A percentile compares a stretch with the other conserved stretches of the same genome.
These are phyloP conservation scores for Athalia rosae DNA, from an alignment of 2,888 invertebrate genomes.

Conservation along the genomic window DNA sequence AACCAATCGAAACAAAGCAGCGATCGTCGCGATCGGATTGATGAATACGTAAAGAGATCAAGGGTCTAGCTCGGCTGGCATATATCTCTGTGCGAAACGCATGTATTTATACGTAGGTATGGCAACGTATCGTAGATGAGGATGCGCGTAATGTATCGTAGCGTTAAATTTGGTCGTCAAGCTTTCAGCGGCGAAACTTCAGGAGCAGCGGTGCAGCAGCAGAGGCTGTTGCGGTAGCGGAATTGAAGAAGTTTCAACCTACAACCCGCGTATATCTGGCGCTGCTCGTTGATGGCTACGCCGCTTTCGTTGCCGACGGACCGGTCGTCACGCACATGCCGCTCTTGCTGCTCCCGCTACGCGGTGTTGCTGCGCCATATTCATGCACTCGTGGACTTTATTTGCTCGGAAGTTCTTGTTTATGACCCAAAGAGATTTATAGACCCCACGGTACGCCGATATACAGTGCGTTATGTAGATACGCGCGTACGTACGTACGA, in stretches of 20 bases:
- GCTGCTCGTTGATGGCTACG: too few species aligned
- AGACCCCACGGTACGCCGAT: constrained; percentile 58
- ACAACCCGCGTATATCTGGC: too few species aligned
- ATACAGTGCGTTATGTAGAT: constrained; percentile 52
- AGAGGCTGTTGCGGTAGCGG: too few species aligned
- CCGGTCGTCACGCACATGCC: constrained; percentile 70
- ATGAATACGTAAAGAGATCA: too few species aligned
- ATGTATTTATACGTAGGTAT: too few species aligned
- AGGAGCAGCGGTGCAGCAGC: too few species aligned
- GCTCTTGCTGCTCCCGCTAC: constrained; percentile 60
- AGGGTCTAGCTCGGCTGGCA: too few species aligned
- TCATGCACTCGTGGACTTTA: constrained; percentile 44
- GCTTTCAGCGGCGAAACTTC: constrained; percentile 52
- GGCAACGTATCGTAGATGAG: too few species aligned
- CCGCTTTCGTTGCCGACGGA: constrained; percentile 39
- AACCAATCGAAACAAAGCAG: too few species aligned
- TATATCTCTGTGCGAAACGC: too few species aligned
- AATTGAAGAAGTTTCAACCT: too few species aligned
- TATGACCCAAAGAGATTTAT: constrained; percentile 69
- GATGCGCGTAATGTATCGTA: constrained; percentile 50
- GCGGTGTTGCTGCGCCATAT: background rate
- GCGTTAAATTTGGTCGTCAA: constrained; percentile 66
- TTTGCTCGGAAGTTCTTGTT: constrained; percentile 70
- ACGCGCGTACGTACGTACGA: background rate
- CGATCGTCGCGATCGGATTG: too few species aligned